phyloP scores from a whole-genome alignment of 2,113 vertebrate genomes.

The Elgaria multicarinata region DNA sequence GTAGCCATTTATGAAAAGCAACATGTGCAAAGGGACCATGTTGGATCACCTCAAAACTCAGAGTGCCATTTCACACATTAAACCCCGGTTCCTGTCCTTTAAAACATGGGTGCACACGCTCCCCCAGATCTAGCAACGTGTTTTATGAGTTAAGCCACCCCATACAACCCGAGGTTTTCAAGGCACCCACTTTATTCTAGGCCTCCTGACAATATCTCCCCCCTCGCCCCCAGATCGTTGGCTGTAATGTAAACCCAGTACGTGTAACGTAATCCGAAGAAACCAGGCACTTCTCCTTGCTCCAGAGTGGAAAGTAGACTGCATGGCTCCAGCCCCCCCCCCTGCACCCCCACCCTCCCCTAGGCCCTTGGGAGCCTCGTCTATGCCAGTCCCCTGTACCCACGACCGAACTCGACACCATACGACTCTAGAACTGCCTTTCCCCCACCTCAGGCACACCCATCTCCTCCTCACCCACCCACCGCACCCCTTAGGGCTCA shows the following conservation, averaged over 20 bases:
- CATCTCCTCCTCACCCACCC: neutral
- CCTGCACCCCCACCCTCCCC: neutral
- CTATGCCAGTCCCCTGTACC: neutral
- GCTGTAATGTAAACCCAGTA: neutral
- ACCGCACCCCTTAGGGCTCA: neutral
- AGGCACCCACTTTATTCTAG: neutral
- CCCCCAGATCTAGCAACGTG: neutral
- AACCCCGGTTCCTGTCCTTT: neutral
- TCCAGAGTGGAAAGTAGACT: neutral
- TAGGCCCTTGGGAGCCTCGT: neutral
- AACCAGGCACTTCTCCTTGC: neutral
- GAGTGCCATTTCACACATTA: neutral
- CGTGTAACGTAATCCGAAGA: rapidly evolving
- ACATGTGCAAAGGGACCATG: neutral
- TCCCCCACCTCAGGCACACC: neutral
- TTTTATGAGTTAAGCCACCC: neutral
- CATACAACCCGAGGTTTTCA: no score
- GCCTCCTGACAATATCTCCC: neutral
- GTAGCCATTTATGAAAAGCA: neutral
- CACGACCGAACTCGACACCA: neutral
- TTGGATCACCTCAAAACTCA: no score
- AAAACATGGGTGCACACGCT: no score
- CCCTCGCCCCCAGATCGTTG: neutral
- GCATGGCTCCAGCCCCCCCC: no score
- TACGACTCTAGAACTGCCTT: neutral